Conservation (phyloP, 2,888 invertebrate genomes). For the Drosophila neoperkinsi region DNA sequence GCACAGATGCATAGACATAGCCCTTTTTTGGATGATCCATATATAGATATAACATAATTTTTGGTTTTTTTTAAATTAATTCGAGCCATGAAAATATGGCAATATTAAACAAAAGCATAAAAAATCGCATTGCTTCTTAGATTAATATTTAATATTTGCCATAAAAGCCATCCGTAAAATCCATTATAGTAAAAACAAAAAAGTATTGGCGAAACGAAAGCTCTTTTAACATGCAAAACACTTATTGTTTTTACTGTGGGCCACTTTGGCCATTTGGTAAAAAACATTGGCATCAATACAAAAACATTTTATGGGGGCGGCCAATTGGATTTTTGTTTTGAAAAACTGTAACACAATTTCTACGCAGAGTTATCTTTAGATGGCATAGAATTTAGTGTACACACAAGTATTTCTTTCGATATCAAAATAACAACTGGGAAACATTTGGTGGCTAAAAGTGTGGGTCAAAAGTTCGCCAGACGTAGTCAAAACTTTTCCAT, state of each 20-base stretch:
- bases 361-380: not conserved
- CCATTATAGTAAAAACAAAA: slow-evolving; percentile 14
- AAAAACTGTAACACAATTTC: slow-evolving; percentile 4
- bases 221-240: slow-evolving; percentile 26
- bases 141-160: not conserved
- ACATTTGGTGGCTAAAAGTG: slow-evolving; percentile 42
- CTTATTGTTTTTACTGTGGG: slow-evolving; percentile 29
- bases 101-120: not conserved
- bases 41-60: not conserved
- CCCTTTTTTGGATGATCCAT: not conserved
- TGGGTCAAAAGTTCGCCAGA: slow-evolving; percentile 72
- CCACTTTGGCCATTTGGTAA: slow-evolving; percentile 22
- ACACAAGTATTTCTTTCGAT: not conserved
- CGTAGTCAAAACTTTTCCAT: slow-evolving; percentile 63
- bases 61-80: not conserved
- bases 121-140: not conserved
- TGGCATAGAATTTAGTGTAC: not conserved
- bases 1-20: not conserved
- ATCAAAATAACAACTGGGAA: slow-evolving; percentile 5
- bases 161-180: slow-evolving; percentile 15
- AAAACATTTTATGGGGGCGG: slow-evolving; percentile 15
- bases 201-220: slow-evolving; percentile 9
- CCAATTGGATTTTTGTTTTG: not conserved
- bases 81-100: not conserved
- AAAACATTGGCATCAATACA: slow-evolving; percentile 12